These are phyloP conservation scores for Accipiter virgatus DNA, from an alignment of 2,113 vertebrate genomes.

Conservation along the genomic window DNA sequence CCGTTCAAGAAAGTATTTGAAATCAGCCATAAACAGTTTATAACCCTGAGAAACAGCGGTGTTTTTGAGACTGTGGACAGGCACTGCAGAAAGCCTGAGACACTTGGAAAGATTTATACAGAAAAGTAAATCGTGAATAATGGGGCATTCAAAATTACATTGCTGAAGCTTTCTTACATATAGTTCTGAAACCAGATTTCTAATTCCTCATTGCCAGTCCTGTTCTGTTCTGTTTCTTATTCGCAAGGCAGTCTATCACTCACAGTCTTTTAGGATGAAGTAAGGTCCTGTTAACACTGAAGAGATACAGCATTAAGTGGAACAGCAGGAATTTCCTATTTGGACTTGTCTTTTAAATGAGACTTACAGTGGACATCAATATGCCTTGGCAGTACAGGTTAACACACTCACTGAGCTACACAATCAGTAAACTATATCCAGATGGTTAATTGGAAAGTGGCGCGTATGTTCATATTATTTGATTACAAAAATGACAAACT, in stretches of 20 bases:
- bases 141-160: not conserved
- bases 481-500: not conserved
- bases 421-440: not conserved
- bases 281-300: not conserved
- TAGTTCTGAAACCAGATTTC: not conserved
- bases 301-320: not conserved
- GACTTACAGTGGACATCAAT: not conserved
- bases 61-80: not conserved
- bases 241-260: not conserved
- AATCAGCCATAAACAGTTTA: not conserved
- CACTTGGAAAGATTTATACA: not conserved
- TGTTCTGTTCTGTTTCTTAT: not conserved
- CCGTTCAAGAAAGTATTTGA: not conserved
- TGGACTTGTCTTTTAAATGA: not conserved
- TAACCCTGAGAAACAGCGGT: not conserved
- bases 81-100: not conserved
- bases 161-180: not conserved
- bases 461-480: not conserved
- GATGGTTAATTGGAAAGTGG: not conserved
- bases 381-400: not conserved
- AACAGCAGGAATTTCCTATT: not conserved
- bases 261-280: not conserved
- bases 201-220: not conserved
- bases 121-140: not conserved
- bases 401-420: accelerated